Evolutionary conservation across 2,888 invertebrate genomes (phyloP), one percentile per base, ranked within the genome.

Genomic region (Germaria angustata): DNA sequence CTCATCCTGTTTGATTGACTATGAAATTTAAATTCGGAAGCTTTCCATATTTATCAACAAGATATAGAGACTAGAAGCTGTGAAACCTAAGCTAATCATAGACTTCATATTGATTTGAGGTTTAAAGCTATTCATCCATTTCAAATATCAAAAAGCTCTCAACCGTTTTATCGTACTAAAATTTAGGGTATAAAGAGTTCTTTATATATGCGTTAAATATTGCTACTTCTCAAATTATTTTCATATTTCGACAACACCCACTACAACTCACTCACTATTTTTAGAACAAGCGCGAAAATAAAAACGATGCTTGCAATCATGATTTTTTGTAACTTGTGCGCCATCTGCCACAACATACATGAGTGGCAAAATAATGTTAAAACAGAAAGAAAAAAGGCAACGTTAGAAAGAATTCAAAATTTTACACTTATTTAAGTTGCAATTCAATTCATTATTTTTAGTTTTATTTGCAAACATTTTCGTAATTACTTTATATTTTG

Each of bases 401-500:
- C 22, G 15, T 41, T 17, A n/a, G 28, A 53, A 73, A 20, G 28
- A 24, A 75, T 55, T 11, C 59, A 24, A 22, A 49, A 65, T 36
- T 75, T 75, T 65, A 41, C 28, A 75, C 55, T 66, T 75, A 46
- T 65, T 75, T 36, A 76, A 59, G 57, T 46, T 32, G 20, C 49
- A 66, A 75, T 49, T 66, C n/a, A 66, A 66, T 75, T 71, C 57
- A 17, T 39, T n/a, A n/a, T n/a, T n/a, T n/a, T n/a, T n/a, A n/a
- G 9, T 66, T 75, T 46, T 55, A 28, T 55, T 55, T 75, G 20
- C 63, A 22, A 34, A 15, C 53, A 44, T 36, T 65, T 34, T 24
- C 65, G 39, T 55, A 28, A 75, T 65, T 55, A 75, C 44, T 75
- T 55, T n/a, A n/a, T 39, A 57, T 57, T 49, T 32, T 3, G 2